phyloP scores from a whole-genome alignment of 2,888 invertebrate genomes.

The Agrotis clavis region DNA sequence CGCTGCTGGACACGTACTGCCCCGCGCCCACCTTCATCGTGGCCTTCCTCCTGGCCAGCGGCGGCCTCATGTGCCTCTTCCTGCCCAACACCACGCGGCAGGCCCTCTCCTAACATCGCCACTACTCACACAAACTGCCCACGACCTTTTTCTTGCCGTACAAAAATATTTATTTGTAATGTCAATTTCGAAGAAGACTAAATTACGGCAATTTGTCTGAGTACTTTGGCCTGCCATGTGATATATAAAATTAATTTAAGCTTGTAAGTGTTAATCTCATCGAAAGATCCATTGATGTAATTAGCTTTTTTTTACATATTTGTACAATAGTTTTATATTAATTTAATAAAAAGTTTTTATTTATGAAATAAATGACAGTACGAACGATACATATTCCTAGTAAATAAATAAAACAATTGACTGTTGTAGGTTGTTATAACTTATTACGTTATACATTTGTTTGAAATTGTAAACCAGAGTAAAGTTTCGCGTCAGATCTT shows the following conservation, averaged over 20 bases:
- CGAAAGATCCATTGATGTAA: constrained; percentile 79
- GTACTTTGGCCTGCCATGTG: constrained; percentile 68
- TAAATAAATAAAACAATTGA: constrained; percentile 68
- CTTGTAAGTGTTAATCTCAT: constrained; percentile 68
- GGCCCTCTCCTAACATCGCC: constrained; percentile 90
- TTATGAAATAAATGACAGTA: constrained; percentile 75
- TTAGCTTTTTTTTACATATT: constrained; percentile 78
- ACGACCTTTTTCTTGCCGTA: constrained; percentile 46
- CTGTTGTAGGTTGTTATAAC: constrained; percentile 78
- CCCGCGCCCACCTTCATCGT: constrained; percentile 98
- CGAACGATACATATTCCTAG: constrained; percentile 68
- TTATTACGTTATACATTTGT: constrained; percentile 63
- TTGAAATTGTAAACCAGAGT: constrained; percentile 68
- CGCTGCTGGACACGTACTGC: constrained; percentile 96
- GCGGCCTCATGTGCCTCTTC: constrained; percentile 96
- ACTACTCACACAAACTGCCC: constrained; percentile 33
- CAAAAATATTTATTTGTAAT: constrained; percentile 57
- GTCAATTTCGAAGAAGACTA: constrained; percentile 55
- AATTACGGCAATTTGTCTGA: constrained; percentile 57
- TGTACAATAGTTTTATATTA: constrained; percentile 83
- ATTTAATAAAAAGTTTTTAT: constrained; percentile 73
- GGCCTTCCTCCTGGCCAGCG: constrained; percentile 95
- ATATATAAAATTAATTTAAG: constrained; percentile 64
- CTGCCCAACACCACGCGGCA: constrained; percentile 97
- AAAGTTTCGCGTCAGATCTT: constrained; percentile 70